phyloP scores from a whole-genome alignment of 2,888 invertebrate species.

The Gortyna flavago region DNA sequence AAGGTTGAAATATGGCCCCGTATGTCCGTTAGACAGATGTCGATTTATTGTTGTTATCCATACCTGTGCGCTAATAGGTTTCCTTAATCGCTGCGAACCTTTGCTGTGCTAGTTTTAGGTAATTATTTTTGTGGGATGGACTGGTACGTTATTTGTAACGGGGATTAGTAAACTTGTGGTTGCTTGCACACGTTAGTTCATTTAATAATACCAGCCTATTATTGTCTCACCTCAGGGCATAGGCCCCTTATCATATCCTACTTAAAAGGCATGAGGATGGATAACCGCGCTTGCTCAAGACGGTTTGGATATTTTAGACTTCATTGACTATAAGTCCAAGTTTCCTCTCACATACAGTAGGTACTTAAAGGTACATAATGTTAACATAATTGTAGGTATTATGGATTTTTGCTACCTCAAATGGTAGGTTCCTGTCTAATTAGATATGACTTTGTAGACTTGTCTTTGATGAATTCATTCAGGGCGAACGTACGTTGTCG shows the following conservation, averaged over 20 bases:
- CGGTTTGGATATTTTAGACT: too few species aligned
- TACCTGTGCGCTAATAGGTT: slow-evolving; percentile 61
- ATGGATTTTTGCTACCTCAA: not conserved
- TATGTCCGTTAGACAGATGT: slow-evolving; percentile 70
- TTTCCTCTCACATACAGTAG: not conserved
- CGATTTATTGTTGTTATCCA: slow-evolving; percentile 69
- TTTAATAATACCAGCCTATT: not conserved
- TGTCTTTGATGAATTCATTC: not conserved
- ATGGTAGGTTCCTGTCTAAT: not conserved
- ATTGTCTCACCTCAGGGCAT: not conserved
- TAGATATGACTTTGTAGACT: not conserved
- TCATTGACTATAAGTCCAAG: too few species aligned
- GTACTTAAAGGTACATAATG: too few species aligned
- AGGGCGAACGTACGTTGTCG: not conserved
- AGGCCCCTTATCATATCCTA: too few species aligned
- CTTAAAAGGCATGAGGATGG: not conserved
- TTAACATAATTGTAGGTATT: not conserved
- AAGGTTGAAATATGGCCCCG: slow-evolving; percentile 72
- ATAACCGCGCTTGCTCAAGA: not conserved
- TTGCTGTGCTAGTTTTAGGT: slow-evolving; percentile 29
- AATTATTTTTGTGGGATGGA: slow-evolving; percentile 42
- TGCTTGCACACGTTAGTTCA: not conserved
- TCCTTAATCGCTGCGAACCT: slow-evolving; percentile 61
- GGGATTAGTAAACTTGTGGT: not conserved
- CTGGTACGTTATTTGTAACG: not conserved